Evolutionary conservation across 2,888 invertebrate species (phyloP), one percentile per base, ranked within the genome.

Genomic region (Trypoxylon attenuatum): DNA sequence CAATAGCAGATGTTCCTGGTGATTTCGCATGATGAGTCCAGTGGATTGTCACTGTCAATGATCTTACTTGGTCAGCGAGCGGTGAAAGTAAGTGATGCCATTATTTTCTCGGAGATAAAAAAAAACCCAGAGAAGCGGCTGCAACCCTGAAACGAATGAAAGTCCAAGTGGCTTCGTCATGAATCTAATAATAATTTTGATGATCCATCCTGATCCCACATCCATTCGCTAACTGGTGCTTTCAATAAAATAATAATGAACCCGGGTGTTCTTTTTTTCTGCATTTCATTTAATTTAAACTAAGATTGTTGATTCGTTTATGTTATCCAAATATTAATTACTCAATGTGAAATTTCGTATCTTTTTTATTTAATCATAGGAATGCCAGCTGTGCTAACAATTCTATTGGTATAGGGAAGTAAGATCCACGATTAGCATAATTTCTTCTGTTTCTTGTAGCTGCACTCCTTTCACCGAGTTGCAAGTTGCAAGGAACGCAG

Each of bases 101-200:
- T 71, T 69, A 73, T 69, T 43, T 65, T 58, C 50, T 25, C 38
- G 55, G 57, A 50, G 56, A 67, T 52, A 58, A 58, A 67, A 57
- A 27, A 54, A 45, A 16, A 61, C 38, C 33, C 25, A 45, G 46
- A 50, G 56, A 42, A 51, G 25, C 63, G 62, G 64, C 57, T 73
- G 71, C 67, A 59, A 61, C 61, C 61, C 62, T 62, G 58, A 54
- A 69, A 69, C 46, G 56, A 45, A 71, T 65, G 73, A 73, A 71
- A 73, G 73, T 65, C 64, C 47, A 63, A 62, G 55, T 61, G 54
- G 51, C 57, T 50, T 22, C 33, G 23, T 43, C 63, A 33, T 22
- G 53, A 52, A 25, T 18, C 16, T 53, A 57, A 66, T 50, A 23
- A 47, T 5, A 47, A 53, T 53, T 60, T 63, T 49, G 59, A 53